phyloP scores from a whole-genome alignment of 2,113 vertebrate species.

The Amblyopsis rosae region DNA sequence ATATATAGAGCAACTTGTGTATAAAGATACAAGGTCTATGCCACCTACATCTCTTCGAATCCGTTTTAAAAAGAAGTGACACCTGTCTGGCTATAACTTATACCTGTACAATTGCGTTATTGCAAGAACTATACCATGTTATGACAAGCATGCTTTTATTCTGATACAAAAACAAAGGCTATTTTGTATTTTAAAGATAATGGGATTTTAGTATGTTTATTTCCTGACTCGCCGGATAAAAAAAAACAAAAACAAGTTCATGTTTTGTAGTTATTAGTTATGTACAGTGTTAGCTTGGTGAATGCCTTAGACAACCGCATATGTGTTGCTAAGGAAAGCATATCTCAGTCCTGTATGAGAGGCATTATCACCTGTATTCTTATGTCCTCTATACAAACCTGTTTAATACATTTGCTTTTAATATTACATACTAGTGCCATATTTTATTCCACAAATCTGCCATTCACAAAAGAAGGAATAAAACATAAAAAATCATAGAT shows the following conservation, averaged over 20 bases:
- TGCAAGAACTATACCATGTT: slow-evolving; percentile 69
- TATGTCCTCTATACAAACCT: slow-evolving; percentile 31
- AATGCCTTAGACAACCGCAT: slow-evolving; percentile 62
- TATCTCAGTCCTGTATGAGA: slow-evolving; percentile 45
- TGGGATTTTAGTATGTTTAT: slow-evolving; percentile 77
- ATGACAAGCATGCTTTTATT: slow-evolving; percentile 77
- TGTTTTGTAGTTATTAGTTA: slow-evolving; percentile 79
- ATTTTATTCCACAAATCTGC: slow-evolving; percentile 10
- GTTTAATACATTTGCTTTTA: slow-evolving; percentile 30
- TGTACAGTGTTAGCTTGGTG: slow-evolving; percentile 73
- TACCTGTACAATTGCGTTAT: slow-evolving; percentile 70
- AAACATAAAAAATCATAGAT: slow-evolving; percentile 4
- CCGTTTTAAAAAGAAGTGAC: slow-evolving; percentile 63
- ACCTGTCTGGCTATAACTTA: slow-evolving; percentile 60
- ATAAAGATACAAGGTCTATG: slow-evolving; percentile 63
- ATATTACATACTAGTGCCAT: slow-evolving; percentile 26
- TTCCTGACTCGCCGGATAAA: slow-evolving; percentile 71
- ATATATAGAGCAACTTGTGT: slow-evolving; percentile 68
- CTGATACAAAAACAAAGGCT: slow-evolving; percentile 72
- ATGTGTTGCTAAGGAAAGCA: slow-evolving; percentile 58
- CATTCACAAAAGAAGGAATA: slow-evolving; percentile 7
- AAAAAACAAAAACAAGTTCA: slow-evolving; percentile 64
- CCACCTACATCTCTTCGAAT: slow-evolving; percentile 67
- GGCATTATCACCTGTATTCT: slow-evolving; percentile 34
- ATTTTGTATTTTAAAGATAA: slow-evolving; percentile 76